phyloP scores from a whole-genome alignment of 2,797 vertebrate species.

The Takifugu rubripes region DNA sequence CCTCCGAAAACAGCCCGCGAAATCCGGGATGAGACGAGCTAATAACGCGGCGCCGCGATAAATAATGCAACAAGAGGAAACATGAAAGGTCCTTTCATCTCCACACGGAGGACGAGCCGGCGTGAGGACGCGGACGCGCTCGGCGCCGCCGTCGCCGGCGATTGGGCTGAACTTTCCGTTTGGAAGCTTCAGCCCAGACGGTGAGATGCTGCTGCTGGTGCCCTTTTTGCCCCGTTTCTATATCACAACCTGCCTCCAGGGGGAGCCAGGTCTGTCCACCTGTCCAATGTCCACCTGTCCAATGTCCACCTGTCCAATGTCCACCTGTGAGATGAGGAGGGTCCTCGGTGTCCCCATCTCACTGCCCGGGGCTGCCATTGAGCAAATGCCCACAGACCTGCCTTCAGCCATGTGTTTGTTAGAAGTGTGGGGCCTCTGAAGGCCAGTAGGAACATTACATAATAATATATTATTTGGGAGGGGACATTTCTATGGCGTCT shows the following conservation, averaged over 20 bases:
- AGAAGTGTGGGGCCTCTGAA: too few relatives aligned
- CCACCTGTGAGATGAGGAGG: slow-evolving; percentile 11
- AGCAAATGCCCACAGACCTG: too few relatives aligned
- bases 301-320: slow-evolving; percentile 52
- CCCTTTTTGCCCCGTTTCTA: too few relatives aligned
- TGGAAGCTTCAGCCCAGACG: slow-evolving; percentile 43
- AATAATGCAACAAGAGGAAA: slow-evolving; percentile 78
- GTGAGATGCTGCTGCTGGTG: slow-evolving; percentile 1
- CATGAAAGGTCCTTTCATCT: slow-evolving; percentile 75
- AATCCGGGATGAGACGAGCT: slow-evolving; percentile 71
- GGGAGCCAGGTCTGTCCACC: too few relatives aligned
- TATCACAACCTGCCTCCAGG: too few relatives aligned
- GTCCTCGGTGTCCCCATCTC: too few relatives aligned
- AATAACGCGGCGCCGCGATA: slow-evolving; percentile 73
- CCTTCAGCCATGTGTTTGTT: too few relatives aligned
- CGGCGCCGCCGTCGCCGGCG: slow-evolving; percentile 44
- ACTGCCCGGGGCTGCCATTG: too few relatives aligned
- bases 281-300: slow-evolving; percentile 17
- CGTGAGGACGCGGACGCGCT: slow-evolving; percentile 29
- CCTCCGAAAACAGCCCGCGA: slow-evolving; percentile 66
- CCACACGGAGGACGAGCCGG: slow-evolving; percentile 57
- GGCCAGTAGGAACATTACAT: too few relatives aligned
- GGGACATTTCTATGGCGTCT: too few relatives aligned
- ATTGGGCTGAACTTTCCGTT: slow-evolving; percentile 56
- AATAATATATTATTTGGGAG: too few relatives aligned